phyloP scores from a whole-genome alignment of 2,888 invertebrate species.

The Phorcus lineatus region DNA sequence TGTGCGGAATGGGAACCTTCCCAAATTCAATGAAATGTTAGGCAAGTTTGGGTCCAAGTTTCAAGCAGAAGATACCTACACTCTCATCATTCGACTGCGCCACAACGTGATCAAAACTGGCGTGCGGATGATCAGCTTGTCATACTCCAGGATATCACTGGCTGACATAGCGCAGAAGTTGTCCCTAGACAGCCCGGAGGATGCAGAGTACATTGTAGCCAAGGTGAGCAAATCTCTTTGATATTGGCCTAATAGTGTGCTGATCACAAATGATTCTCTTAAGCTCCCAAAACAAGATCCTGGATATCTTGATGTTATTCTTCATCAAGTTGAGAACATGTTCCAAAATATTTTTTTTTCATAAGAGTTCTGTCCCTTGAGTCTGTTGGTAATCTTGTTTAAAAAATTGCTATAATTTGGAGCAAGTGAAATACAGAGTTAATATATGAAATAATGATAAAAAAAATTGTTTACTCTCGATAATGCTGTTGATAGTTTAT shows the following conservation, averaged over 20 bases:
- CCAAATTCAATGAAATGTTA: slow-evolving; percentile 93
- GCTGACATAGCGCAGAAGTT: slow-evolving; percentile 95
- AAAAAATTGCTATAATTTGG: too few relatives aligned
- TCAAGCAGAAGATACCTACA: slow-evolving; percentile 94
- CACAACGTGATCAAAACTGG: slow-evolving; percentile 99
- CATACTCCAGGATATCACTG: slow-evolving; percentile 96
- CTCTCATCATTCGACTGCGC: slow-evolving; percentile 93
- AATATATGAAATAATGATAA: background rate
- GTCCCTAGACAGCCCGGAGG: slow-evolving; percentile 94
- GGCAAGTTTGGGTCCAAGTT: slow-evolving; percentile 94
- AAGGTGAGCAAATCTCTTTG: slow-evolving; percentile 79
- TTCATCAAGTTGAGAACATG: too few relatives aligned
- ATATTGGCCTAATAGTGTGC: too few relatives aligned
- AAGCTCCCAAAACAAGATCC: too few relatives aligned
- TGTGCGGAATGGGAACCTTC: slow-evolving; percentile 95
- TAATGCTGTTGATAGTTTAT: too few relatives aligned
- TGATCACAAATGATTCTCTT: too few relatives aligned
- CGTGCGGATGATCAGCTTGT: slow-evolving; percentile 94
- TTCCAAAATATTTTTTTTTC: too few relatives aligned
- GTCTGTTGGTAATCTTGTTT: too few relatives aligned
- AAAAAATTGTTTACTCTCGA: background rate
- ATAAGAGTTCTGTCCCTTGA: too few relatives aligned
- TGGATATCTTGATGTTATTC: too few relatives aligned
- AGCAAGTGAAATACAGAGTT: too few relatives aligned
- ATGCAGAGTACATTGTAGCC: slow-evolving; percentile 99